Base-by-base conservation (phyloP, 2,797 vertebrate species). In the Zonotrichia albicollis region DNA sequence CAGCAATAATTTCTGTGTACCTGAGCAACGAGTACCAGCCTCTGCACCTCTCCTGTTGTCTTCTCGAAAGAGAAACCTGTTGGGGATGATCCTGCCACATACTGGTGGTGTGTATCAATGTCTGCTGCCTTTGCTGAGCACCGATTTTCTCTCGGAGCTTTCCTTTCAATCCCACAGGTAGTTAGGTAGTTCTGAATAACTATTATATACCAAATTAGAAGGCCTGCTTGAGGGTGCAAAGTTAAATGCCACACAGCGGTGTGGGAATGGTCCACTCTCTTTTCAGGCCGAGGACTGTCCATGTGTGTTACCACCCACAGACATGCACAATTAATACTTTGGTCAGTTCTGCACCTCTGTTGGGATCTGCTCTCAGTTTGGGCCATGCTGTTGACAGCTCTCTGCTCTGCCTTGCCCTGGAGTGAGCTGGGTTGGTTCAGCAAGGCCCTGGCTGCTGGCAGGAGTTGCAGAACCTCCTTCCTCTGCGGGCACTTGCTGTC, bases 381-480 rank as follows among this genome's bases (percentile, higher is more conserved):
- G 36, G 9, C 53, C 38, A 1, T 42, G 45, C 64, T 46, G 0
- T 15, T 72, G 67, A 9, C 21, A 61, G 0, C 34, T 34, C 40
- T 70, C 30, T 72, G 50, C 68, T 74, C 46, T 42, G 38, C n/a
- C 3, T 53, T 70, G 66, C 55, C 25, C 6, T 29, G n/a, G 74
- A 55, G 16, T n/a, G 45, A 46, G 64, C 19, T 7, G 20, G 6
- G 5, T 73, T 80, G 23, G 16, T 27, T 89, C 87, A 78, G 40
- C 45, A 66, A 32, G 3, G 14, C 42, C 45, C 20, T 64, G 53
- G 27, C 42, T 84, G 25, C 34, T 45, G 43, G 4, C 30, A 14
- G 45, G 29, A 58, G 50, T 40, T 94, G 50, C 74, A 54, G 54
- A 90, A 54, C 6, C 16, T 43, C 48, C 40, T 94, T 91, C 80